phyloP scores from a whole-genome alignment of 2,797 vertebrate genomes.

The Pterois miles region DNA sequence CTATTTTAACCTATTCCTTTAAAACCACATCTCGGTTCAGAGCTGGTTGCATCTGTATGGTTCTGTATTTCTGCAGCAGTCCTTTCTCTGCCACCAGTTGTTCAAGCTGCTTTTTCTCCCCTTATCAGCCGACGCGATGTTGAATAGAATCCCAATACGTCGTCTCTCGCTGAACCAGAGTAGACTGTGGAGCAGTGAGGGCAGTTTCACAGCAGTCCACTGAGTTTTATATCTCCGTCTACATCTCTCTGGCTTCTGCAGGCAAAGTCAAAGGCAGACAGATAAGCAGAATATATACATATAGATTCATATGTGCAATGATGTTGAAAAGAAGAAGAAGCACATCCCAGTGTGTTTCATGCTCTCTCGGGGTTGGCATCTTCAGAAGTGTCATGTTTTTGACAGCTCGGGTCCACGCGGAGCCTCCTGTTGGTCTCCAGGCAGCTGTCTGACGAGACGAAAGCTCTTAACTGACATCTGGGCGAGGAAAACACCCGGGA shows the following conservation, averaged over 20 bases:
- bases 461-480: slow-evolving; percentile 55
- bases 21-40: neutral
- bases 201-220: neutral
- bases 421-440: slow-evolving; percentile 55
- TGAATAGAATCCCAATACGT: neutral
- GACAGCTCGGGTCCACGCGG: slow-evolving; percentile 21
- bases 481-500: slow-evolving; percentile 38
- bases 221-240: neutral
- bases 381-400: slow-evolving; percentile 34
- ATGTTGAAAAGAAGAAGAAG: slow-evolving; percentile 21
- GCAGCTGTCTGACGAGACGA: slow-evolving; percentile 57
- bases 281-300: neutral
- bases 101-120: neutral
- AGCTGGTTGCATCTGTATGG: too few species aligned
- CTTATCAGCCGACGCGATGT: slow-evolving; percentile 6
- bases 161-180: neutral
- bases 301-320: neutral
- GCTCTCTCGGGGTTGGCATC: slow-evolving; percentile 14
- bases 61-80: neutral
- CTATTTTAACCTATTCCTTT: neutral
- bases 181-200: neutral
- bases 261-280: neutral
- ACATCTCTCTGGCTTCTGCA: slow-evolving; percentile 7
- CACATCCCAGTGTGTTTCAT: neutral
- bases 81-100: neutral